Evolutionary conservation across 2,888 invertebrate species (phyloP).

Genomic region (Trissoscelio sp.): DNA sequence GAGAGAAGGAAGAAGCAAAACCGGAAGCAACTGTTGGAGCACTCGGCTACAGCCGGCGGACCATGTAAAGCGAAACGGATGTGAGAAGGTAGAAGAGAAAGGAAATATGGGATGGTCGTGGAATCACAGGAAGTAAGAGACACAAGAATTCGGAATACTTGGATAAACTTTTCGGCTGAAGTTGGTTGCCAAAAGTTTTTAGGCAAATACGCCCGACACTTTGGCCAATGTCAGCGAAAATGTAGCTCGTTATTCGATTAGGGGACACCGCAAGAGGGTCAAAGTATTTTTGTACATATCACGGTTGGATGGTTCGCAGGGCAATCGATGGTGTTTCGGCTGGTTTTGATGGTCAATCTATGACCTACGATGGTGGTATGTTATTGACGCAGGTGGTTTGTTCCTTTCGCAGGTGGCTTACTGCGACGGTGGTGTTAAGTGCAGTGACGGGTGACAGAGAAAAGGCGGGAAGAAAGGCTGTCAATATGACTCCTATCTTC

Average conservation of each 20-base stretch:
- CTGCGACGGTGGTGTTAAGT: slow-evolving; percentile 80
- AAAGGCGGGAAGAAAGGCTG: slow-evolving; percentile 80
- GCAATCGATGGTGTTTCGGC: slow-evolving; percentile 57
- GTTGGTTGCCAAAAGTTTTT: slow-evolving; percentile 31
- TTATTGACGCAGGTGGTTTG: slow-evolving; percentile 79
- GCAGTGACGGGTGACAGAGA: slow-evolving; percentile 81
- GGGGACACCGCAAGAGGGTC: slow-evolving; percentile 25
- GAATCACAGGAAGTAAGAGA: slow-evolving; percentile 83
- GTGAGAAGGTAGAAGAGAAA: slow-evolving; percentile 46
- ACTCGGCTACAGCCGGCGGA: slow-evolving; percentile 60
- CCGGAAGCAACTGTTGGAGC: slow-evolving; percentile 66
- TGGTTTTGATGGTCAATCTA: slow-evolving; percentile 7
- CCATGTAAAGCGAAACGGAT: slow-evolving; percentile 71
- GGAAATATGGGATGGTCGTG: slow-evolving; percentile 83
- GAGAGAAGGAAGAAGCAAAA: slow-evolving; percentile 67
- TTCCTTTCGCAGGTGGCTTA: slow-evolving; percentile 80
- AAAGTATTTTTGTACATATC: slow-evolving; percentile 71
- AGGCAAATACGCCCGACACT: slow-evolving; percentile 31
- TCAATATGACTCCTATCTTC: slow-evolving; percentile 83
- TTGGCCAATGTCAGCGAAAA: slow-evolving; percentile 49
- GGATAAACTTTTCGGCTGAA: slow-evolving; percentile 47
- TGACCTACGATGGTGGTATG: slow-evolving; percentile 73
- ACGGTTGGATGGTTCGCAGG: slow-evolving; percentile 3
- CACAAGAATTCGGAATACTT: slow-evolving; percentile 71
- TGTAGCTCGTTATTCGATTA: slow-evolving; percentile 46